A percentile compares a stretch with the other conserved stretches of the same genome.
phyloP scores from a whole-genome alignment of 2,888 invertebrate species.

The Drosophila birchii region DNA sequence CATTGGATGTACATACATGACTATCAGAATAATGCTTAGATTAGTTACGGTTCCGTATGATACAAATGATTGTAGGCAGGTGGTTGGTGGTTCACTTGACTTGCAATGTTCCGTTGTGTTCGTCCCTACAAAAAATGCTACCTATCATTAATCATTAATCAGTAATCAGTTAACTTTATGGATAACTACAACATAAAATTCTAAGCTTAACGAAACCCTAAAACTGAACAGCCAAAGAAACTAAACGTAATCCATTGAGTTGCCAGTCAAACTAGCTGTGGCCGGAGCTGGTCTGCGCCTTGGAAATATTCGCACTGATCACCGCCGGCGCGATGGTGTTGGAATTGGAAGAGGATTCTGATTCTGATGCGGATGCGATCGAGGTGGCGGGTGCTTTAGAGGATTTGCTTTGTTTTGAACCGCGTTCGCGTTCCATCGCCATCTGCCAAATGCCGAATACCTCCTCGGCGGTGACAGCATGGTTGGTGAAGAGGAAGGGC shows the following conservation, averaged over 20 bases:
- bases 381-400: slow-evolving; percentile 12
- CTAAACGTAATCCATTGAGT: slow-evolving; percentile 29
- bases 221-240: slow-evolving; percentile 61
- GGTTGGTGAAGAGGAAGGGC: slow-evolving; percentile 83
- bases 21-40: slow-evolving; percentile 41
- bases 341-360: slow-evolving; percentile 26
- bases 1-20: slow-evolving; percentile 31
- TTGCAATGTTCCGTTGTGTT: slow-evolving; percentile 59
- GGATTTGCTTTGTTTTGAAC: slow-evolving; percentile 33
- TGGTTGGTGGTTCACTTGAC: slow-evolving; percentile 80
- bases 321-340: background rate
- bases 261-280: slow-evolving; percentile 57
- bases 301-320: slow-evolving; percentile 17
- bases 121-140: slow-evolving; percentile 59
- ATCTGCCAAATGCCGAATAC: slow-evolving; percentile 85
- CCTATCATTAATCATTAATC: slow-evolving; percentile 55
- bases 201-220: slow-evolving; percentile 51
- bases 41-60: slow-evolving; percentile 63
- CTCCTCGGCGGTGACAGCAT: slow-evolving; percentile 84
- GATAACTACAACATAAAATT: slow-evolving; percentile 30
- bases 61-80: slow-evolving; percentile 80
- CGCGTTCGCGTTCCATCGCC: slow-evolving; percentile 21
- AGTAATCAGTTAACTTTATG: slow-evolving; percentile 29
- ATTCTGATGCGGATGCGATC: slow-evolving; percentile 30
- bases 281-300: slow-evolving; percentile 38